Conservation (phyloP, 1,140 invertebrate genomes). For the Camponotus pennsylvanicus region DNA sequence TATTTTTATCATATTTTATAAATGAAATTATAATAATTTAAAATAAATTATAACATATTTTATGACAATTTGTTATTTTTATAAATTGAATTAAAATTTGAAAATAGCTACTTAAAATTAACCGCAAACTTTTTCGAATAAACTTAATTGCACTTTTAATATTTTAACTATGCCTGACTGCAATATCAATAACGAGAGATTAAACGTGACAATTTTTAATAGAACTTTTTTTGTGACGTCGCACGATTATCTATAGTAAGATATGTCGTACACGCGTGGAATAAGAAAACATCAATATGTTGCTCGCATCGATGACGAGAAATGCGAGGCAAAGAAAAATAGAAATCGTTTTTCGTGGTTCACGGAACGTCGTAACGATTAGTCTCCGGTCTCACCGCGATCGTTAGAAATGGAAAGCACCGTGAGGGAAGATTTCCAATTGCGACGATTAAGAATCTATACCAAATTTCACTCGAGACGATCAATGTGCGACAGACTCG, state of each 20-base stretch:
- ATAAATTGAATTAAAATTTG: background rate
- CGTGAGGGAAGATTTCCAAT: slow-evolving; percentile 48
- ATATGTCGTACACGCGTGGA: background rate
- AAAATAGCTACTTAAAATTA: background rate
- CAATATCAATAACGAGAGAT: background rate
- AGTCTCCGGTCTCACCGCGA: slow-evolving; percentile 29
- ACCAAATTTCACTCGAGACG: slow-evolving; percentile 38
- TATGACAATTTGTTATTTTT: background rate
- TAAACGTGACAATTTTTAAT: background rate
- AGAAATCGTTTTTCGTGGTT: slow-evolving; percentile 67
- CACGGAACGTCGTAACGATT: slow-evolving; percentile 57
- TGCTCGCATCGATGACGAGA: slow-evolving; percentile 39
- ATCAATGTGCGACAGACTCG: slow-evolving; percentile 6
- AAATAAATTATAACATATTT: too few relatives aligned
- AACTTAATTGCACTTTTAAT: background rate
- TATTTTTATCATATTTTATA: background rate
- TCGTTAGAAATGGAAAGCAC: slow-evolving; percentile 66
- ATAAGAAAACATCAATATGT: slow-evolving; percentile 5
- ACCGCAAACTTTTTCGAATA: too few relatives aligned
- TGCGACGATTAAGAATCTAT: slow-evolving; percentile 36
- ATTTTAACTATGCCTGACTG: background rate
- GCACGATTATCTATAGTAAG: background rate
- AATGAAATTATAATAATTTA: background rate
- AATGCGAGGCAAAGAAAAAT: slow-evolving; percentile 57
- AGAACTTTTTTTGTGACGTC: background rate